Base-by-base conservation (phyloP, 30 jellyfish, hydroid and myxozoan species). In the Chrysaora quinquecirrha region DNA sequence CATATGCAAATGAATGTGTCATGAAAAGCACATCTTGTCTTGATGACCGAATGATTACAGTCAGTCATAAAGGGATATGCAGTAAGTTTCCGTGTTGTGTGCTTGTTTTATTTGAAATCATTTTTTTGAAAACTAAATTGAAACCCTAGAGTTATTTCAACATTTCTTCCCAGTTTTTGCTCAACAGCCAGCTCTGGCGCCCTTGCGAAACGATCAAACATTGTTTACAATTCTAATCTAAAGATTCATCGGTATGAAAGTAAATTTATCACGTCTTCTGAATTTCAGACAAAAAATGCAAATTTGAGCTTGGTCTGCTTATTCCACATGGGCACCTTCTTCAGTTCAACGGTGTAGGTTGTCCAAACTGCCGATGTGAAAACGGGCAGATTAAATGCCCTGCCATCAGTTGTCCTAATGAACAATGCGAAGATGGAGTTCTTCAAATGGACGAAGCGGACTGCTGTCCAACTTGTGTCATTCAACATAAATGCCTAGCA, bases 381-480 rank as follows among this genome's bases (percentile, higher is more conserved):
- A 56, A 87, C 49, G 96, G 96, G 11, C 82, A 63, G 47, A 71
- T 87, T 61, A 30, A 19, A 6, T 87, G 96, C 71, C 61, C 35
- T n/a, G 80, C 87, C 14, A 46, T 67, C 2, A 47, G 16, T 11
- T 87, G 96, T 61, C 34, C 87, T 7, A 22, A 69, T 21, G 0
- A 58, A 6, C 62, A 68, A 19, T 87, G 96, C 76, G 34, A n/a
- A 14, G 76, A 72, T 1, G 85, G 87, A 3, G 38, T 33, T 46
- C 71, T 62, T 25, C 30, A 71, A 49, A 68, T 87, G 21, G 54
- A 70, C 21, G 96, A 87, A 33, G 96, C 91, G 1, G 96, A 77
- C 60, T 87, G 96, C 50, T 87, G 96, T 32, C 96, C 96, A 1
- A 48, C 34, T 35, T 87, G 96, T 71, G 58, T 69, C 58, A 52